A percentile compares a stretch with the other conserved stretches of the same genome.
Conservation (phyloP, 2,888 invertebrate genomes). For the Operophtera brumata region DNA sequence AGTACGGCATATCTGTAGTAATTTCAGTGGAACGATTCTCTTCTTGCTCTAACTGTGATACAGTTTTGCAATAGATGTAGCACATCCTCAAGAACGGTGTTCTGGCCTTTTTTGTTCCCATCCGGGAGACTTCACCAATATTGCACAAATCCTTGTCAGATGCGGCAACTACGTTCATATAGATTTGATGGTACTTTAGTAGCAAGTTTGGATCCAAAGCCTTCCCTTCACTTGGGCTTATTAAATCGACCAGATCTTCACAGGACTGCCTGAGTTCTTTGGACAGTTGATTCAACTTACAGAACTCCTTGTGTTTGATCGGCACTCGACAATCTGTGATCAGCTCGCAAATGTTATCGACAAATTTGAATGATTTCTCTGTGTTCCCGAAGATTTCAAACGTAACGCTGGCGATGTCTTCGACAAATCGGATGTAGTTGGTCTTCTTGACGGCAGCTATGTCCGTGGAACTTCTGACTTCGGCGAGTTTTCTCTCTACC, state of each 20-base stretch:
- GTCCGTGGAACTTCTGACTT: constrained; percentile 68
- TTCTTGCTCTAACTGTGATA: constrained; percentile 73
- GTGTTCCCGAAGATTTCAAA: constrained; percentile 75
- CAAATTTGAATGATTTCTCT: constrained; percentile 69
- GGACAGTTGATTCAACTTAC: constrained; percentile 70
- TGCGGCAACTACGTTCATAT: constrained; percentile 72
- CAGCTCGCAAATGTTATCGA: constrained; percentile 68
- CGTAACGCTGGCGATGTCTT: constrained; percentile 73
- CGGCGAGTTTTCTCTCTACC: constrained; percentile 73
- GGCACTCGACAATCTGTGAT: constrained; percentile 72
- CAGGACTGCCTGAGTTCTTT: constrained; percentile 73
- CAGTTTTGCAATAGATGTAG: constrained; percentile 81
- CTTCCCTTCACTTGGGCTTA: constrained; percentile 45
- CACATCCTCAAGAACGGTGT: constrained; percentile 77
- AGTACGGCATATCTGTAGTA: constrained; percentile 62
- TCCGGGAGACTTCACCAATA: constrained; percentile 61
- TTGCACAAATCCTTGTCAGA: constrained; percentile 74
- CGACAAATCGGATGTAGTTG: constrained; percentile 72
- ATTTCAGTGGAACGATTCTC: constrained; percentile 52
- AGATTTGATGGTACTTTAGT: constrained; percentile 74
- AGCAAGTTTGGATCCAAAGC: constrained; percentile 57
- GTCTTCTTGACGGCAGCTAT: constrained; percentile 70
- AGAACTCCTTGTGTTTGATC: constrained; percentile 74
- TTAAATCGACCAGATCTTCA: constrained; percentile 67
- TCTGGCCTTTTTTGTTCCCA: constrained; percentile 62